Conservation (phyloP, 2,113 vertebrate genomes). For the Mixornis gularis region DNA sequence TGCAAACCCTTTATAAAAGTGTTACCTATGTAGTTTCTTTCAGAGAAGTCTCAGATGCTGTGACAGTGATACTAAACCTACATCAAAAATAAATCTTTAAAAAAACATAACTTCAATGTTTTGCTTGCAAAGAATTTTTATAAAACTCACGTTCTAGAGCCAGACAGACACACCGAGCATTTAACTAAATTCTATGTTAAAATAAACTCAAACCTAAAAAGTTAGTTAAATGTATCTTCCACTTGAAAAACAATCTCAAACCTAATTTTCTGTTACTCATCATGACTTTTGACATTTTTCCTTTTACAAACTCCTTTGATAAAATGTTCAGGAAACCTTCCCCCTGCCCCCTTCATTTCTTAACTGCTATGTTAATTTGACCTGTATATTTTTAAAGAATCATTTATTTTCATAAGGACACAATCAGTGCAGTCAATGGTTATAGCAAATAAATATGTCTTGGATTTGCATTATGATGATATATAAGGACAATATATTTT, state of each 20-base stretch:
- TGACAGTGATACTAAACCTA: constrained; percentile 6
- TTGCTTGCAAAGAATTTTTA: constrained; percentile 29
- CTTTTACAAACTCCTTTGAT: not conserved
- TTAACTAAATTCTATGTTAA: not conserved
- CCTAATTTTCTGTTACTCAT: not conserved
- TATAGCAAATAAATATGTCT: not conserved
- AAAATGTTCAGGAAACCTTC: not conserved
- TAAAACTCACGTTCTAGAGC: not conserved
- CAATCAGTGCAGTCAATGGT: not conserved
- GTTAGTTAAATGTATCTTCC: not conserved
- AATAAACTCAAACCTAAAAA: not conserved
- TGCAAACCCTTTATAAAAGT: not conserved
- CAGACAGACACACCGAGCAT: not conserved
- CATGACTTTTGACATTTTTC: not conserved
- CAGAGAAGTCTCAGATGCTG: not conserved
- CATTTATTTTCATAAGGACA: not conserved
- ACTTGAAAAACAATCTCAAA: not conserved
- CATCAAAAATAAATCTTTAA: constrained; percentile 14
- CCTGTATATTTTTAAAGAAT: not conserved
- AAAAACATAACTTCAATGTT: constrained; percentile 18
- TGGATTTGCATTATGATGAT: not conserved
- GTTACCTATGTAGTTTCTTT: not conserved
- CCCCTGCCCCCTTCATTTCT: not conserved
- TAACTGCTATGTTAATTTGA: not conserved
- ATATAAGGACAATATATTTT: not conserved